These are phyloP conservation scores for Anolis apletophallus DNA, from an alignment of 2,797 vertebrate genomes.

Conservation along the genomic window DNA sequence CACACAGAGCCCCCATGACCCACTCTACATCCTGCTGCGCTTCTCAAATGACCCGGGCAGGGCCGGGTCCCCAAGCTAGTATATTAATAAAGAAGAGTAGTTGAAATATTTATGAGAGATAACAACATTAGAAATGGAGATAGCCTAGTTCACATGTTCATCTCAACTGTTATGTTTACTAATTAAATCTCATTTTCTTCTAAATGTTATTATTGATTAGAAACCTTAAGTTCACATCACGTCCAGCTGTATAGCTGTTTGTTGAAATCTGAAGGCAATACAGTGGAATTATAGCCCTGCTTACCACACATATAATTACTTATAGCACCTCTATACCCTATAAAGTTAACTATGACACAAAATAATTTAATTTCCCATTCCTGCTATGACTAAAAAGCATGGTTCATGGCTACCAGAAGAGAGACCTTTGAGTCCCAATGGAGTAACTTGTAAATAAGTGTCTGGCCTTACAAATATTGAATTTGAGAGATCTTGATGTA, in stretches of 20 bases:
- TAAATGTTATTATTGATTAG: neutral
- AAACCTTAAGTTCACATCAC: neutral
- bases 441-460: neutral
- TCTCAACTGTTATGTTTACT: neutral
- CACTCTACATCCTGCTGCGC: too few relatives aligned
- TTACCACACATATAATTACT: neutral
- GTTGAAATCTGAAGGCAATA: neutral
- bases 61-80: too few relatives aligned
- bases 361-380: neutral
- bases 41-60: too few relatives aligned
- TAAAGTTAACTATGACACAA: neutral
- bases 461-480: neutral
- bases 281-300: neutral
- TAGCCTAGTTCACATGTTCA: neutral
- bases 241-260: neutral
- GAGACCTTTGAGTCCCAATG: neutral
- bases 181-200: neutral
- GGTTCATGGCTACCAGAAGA: too few relatives aligned
- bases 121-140: neutral
- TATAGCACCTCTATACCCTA: neutral
- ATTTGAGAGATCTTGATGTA: neutral
- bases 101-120: neutral
- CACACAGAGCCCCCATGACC: too few relatives aligned
- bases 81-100: neutral
- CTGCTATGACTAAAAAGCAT: neutral